Evolutionary conservation across 2,797 vertebrate species (phyloP), one percentile per base, ranked within the genome.

Genomic region (Champsocephalus esox): DNA sequence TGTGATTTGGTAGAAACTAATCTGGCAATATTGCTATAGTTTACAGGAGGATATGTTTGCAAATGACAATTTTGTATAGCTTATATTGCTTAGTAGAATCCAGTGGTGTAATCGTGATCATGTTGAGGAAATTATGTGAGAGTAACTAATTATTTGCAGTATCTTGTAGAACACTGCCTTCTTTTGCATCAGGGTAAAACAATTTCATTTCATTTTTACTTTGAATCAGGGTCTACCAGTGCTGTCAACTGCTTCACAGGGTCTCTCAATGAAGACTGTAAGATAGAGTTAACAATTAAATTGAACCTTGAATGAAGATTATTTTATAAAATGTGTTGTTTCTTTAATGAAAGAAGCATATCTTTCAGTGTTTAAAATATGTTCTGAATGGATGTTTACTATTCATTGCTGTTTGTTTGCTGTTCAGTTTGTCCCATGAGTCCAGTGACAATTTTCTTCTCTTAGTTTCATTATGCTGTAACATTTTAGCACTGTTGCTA

Each of bases 401-500:
- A 48, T 56, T 78, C 50, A 62, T 9, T 59, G 57, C 24, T 16
- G 12, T 66, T 45, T 68, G 16, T 59, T 59, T 65, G 12, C 32
- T 66, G 54, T 46, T 65, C 19, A 48, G 38, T 24, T 48, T 32
- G 5, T 67, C 60, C 41, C 59, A 68, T 62, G 66, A 63, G 54
- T 69, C 28, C 12, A 32, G 45, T 57, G 55, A 64, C 56, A 61
- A 52, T 70, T 59, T 62, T 57, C 50, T 57, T 52, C 46, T 43
- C n/a, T 66, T 28, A 70, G 28, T 44, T 32, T 63, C 60, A 52
- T 83, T 60, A 66, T 12, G 56, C 60, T 64, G 41, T 61, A 52
- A 66, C 28, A 70, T 73, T 32, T 60, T 57, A 41, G 50, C 59
- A 5, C 63, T 52, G 61, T 55, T 65, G 63, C 10, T 21, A 73